A percentile compares a stretch with the other conserved stretches of the same genome.
These are phyloP conservation scores for Lasioglossum marginatum DNA, from an alignment of 2,888 invertebrate species.

Conservation along the genomic window DNA sequence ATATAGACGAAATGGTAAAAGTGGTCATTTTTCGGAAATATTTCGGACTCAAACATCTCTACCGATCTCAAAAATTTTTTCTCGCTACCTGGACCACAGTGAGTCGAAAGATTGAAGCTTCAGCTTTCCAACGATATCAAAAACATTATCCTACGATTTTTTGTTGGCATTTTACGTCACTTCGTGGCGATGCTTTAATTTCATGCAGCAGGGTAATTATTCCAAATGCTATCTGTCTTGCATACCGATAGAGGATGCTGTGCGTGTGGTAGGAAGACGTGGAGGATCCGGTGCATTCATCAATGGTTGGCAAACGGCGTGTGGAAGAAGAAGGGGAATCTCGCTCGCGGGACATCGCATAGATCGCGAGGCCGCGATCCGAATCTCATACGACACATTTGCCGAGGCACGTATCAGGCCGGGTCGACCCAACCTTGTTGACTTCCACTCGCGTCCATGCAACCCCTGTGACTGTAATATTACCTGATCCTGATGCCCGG, in stretches of 20 bases:
- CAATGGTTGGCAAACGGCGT: not conserved
- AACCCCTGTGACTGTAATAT: conserved; percentile 52
- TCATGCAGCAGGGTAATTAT: not conserved
- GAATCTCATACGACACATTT: conserved; percentile 34
- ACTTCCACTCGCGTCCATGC: conserved; percentile 21
- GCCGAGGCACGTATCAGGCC: conserved; percentile 4
- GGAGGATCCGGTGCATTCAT: not conserved
- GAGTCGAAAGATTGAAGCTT: rapidly evolving
- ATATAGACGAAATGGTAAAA: not conserved
- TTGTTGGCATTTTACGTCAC: not conserved
- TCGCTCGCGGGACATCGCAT: not conserved
- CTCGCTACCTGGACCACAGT: rapidly evolving
- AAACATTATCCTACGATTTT: not conserved
- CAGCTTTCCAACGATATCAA: not conserved
- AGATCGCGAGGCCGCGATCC: conserved; percentile 9
- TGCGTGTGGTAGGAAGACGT: not conserved
- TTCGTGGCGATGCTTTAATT: not conserved
- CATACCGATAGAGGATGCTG: not conserved
- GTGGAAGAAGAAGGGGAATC: not conserved
- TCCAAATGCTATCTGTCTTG: not conserved
- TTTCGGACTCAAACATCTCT: not conserved
- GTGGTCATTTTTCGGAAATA: not conserved
- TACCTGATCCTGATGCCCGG: conserved; percentile 50
- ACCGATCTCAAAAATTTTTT: not conserved
- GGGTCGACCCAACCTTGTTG: conserved; percentile 20